A percentile compares a stretch with the other conserved stretches of the same genome.
These are phyloP conservation scores for Agrotis segetum DNA, from an alignment of 2,888 invertebrate genomes.

Conservation along the genomic window DNA sequence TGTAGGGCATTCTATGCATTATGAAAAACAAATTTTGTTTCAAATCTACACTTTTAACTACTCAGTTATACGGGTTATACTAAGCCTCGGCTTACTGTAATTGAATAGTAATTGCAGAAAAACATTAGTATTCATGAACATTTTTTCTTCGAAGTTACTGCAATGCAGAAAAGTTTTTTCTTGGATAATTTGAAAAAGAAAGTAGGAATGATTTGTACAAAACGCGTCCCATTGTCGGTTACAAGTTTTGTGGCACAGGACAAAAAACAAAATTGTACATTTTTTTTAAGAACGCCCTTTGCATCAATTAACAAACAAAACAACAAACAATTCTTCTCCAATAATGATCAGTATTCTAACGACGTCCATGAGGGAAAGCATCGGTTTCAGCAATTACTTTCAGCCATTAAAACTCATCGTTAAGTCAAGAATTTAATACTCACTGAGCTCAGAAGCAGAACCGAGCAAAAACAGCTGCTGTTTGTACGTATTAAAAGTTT, in stretches of 20 bases:
- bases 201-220: too few species aligned
- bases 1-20: neutral
- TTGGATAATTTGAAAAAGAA: neutral
- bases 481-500: slow-evolving; percentile 11
- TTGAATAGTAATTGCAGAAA: neutral
- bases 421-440: slow-evolving; percentile 49
- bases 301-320: neutral
- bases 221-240: too few species aligned
- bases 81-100: neutral
- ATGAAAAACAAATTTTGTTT: too few species aligned
- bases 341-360: slow-evolving; percentile 14
- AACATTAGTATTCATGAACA: neutral
- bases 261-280: neutral
- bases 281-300: neutral
- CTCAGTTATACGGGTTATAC: too few species aligned
- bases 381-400: slow-evolving; percentile 47
- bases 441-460: slow-evolving; percentile 3
- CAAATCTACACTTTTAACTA: too few species aligned
- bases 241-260: too few species aligned
- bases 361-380: slow-evolving; percentile 6
- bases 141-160: neutral
- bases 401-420: slow-evolving; percentile 53
- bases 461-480: slow-evolving; percentile 18
- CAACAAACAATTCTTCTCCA: neutral
- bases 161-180: slow-evolving; percentile 19